Percentiles rank a stretch among this genome's conserved stretches.
Evolutionary conservation across 2,888 invertebrate genomes (phyloP).

Genomic region (Eristalis pertinax): DNA sequence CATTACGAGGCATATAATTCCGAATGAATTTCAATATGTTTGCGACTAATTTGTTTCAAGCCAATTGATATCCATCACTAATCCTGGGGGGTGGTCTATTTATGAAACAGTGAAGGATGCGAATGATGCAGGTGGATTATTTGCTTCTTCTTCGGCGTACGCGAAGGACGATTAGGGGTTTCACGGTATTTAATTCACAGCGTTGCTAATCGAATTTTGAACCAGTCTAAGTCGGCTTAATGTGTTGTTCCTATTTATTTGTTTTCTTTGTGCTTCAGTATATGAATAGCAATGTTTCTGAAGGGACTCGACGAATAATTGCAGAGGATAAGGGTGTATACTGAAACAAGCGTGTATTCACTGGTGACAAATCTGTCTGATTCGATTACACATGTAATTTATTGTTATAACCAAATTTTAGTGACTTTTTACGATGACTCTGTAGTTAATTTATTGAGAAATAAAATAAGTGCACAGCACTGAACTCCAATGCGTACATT

Average conservation of each 20-base stretch:
- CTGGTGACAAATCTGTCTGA: conserved; percentile 20
- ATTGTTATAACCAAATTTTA: background rate
- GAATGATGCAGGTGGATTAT: conserved; percentile 63
- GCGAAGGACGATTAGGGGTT: conserved; percentile 35
- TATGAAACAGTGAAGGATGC: conserved; percentile 73
- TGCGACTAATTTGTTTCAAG: conserved; percentile 78
- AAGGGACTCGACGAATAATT: background rate
- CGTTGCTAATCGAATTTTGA: conserved; percentile 52
- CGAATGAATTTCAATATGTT: conserved; percentile 74
- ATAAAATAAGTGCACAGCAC: too few relatives aligned
- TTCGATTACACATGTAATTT: conserved; percentile 10
- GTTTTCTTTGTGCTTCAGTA: conserved; percentile 30
- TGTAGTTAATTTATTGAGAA: too few relatives aligned
- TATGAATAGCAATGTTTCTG: conserved; percentile 1
- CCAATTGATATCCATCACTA: conserved; percentile 74
- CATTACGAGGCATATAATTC: conserved; percentile 56
- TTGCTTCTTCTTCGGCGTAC: conserved; percentile 17
- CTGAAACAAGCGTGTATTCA: background rate
- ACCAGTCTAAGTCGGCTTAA: conserved; percentile 25
- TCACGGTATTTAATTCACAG: conserved; percentile 66
- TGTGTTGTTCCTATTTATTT: conserved; percentile 1
- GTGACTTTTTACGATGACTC: background rate
- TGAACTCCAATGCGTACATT: too few relatives aligned
- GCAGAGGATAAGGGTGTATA: background rate
- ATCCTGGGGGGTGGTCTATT: conserved; percentile 80